Conservation (phyloP, 2,113 vertebrate genomes). For the Amphiprion percula region DNA sequence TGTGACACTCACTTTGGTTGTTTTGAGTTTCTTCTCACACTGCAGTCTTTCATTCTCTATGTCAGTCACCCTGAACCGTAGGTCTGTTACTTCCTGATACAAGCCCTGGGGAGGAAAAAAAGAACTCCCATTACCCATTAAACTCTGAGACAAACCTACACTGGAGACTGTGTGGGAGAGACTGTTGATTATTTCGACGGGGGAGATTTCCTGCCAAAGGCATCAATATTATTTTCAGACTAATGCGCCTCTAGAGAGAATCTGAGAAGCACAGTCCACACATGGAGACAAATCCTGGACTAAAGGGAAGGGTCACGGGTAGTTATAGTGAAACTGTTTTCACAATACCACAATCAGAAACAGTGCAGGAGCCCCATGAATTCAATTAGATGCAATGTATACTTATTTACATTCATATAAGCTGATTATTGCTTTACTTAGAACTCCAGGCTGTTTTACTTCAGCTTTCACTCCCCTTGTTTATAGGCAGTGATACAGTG, state of each 20-base stretch:
- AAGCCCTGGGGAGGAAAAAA: conserved; percentile 83
- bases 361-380: background rate
- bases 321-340: conserved; percentile 33
- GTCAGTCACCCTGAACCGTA: conserved; percentile 90
- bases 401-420: background rate
- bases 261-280: conserved; percentile 33
- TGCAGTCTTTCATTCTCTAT: conserved; percentile 92
- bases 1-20: conserved; percentile 89
- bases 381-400: background rate
- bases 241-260: conserved; percentile 34
- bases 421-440: no score
- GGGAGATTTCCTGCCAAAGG: conserved; percentile 42
- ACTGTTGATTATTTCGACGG: conserved; percentile 12
- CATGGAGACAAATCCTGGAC: conserved; percentile 28
- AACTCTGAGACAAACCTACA: conserved; percentile 17
- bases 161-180: conserved; percentile 31
- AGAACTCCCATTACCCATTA: conserved; percentile 49
- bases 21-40: conserved; percentile 92
- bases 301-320: conserved; percentile 8
- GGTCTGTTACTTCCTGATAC: conserved; percentile 91
- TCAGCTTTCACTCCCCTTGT: no score
- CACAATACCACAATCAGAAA: conserved; percentile 8
- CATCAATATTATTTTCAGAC: conserved; percentile 44
- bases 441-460: no score
- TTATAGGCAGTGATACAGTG: background rate